phyloP scores from a whole-genome alignment of 2,888 invertebrate genomes.

The Drosophila histrio region DNA sequence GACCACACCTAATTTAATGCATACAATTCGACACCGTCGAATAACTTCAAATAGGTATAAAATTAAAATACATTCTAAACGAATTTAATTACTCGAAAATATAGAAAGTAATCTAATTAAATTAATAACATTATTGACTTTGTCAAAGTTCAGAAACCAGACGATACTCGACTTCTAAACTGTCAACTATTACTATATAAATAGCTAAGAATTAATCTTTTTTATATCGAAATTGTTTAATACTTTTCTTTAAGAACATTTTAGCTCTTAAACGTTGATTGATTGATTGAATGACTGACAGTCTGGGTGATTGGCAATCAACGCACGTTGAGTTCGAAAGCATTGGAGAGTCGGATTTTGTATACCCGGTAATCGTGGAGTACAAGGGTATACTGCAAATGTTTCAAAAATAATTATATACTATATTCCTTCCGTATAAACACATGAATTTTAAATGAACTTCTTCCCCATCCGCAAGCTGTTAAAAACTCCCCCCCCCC shows the following conservation, averaged over 20 bases:
- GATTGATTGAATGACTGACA: conserved; percentile 2
- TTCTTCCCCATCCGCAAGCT: no score
- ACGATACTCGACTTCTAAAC: not conserved
- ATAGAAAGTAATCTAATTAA: conserved; percentile 5
- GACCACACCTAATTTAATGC: conserved; percentile 31
- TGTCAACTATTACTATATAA: not conserved
- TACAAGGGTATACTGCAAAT: not conserved
- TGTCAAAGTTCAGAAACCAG: not conserved
- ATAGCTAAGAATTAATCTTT: not conserved
- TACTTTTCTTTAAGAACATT: not conserved
- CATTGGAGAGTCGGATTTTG: not conserved
- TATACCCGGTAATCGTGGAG: not conserved
- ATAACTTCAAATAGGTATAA: conserved; percentile 16
- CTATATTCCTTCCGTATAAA: no score
- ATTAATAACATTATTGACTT: not conserved
- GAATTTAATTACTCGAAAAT: conserved; percentile 1
- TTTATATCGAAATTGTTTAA: no score
- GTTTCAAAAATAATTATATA: no score
- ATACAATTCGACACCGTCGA: conserved; percentile 13
- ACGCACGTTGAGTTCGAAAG: not conserved
- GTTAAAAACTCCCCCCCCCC: no score
- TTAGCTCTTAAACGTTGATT: not conserved
- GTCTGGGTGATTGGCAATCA: not conserved
- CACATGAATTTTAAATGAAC: no score
- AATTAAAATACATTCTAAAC: conserved; percentile 14